Conservation (phyloP, 1,140 invertebrate genomes). For the Nylanderia fulva region DNA sequence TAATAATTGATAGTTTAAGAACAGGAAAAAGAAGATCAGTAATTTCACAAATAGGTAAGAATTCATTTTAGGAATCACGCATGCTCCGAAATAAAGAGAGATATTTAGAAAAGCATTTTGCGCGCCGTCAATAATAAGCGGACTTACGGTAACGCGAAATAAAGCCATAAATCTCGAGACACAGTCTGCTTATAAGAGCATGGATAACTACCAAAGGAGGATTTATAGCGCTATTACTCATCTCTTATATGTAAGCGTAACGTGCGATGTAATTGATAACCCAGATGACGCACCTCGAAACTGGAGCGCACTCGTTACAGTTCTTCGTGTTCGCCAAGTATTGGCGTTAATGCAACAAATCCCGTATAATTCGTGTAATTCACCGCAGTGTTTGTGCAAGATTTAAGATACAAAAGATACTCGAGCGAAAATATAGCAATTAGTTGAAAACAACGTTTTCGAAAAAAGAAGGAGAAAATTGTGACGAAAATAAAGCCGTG, state of each 20-base stretch:
- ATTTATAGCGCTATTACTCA: constrained; percentile 73
- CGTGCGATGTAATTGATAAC: constrained; percentile 74
- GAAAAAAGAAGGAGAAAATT: background rate
- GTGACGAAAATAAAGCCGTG: background rate
- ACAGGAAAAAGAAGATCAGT: background rate
- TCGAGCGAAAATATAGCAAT: background rate
- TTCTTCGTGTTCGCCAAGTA: constrained; percentile 64
- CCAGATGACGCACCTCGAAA: constrained; percentile 71
- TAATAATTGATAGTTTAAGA: background rate
- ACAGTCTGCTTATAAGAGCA: constrained; percentile 60
- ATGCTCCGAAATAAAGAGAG: constrained; percentile 16
- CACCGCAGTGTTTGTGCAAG: background rate
- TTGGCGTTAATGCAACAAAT: constrained; percentile 47
- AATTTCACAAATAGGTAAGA: background rate
- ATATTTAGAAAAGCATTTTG: constrained; percentile 34
- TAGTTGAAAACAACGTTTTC: background rate
- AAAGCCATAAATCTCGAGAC: constrained; percentile 70
- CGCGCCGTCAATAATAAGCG: constrained; percentile 60
- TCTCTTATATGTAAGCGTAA: constrained; percentile 68
- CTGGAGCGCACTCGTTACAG: constrained; percentile 71
- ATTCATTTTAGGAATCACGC: background rate
- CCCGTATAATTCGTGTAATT: constrained; percentile 52
- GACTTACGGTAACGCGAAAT: constrained; percentile 60
- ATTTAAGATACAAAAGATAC: background rate
- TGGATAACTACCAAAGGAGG: constrained; percentile 68